These are phyloP conservation scores for Pionites leucogaster DNA, from an alignment of 2,113 vertebrate genomes.

Conservation along the genomic window DNA sequence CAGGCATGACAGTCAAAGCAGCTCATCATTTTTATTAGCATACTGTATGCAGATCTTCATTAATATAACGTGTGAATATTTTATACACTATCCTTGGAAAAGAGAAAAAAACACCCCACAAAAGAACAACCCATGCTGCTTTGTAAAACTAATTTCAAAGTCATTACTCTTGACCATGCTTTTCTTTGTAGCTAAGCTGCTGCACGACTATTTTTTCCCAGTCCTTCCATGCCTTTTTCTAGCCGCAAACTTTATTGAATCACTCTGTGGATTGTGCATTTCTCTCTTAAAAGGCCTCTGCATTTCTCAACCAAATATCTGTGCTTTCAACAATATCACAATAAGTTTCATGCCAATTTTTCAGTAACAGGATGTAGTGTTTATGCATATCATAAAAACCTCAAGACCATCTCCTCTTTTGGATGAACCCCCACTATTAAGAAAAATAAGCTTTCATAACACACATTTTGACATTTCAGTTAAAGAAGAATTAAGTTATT, in stretches of 20 bases:
- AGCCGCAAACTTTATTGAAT: constrained; percentile 28
- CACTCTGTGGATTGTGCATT: background rate
- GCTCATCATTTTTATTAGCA: background rate
- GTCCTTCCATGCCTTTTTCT: background rate
- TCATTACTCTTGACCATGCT: background rate
- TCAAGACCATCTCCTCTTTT: background rate
- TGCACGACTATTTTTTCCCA: constrained; percentile 1
- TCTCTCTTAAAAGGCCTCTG: constrained; percentile 15
- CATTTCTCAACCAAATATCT: constrained; percentile 32
- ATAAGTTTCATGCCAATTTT: background rate
- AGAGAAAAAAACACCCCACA: background rate
- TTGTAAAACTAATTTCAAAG: constrained; percentile 2
- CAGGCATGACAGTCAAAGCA: background rate
- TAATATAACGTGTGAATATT: background rate
- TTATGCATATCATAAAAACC: background rate
- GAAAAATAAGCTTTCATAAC: background rate
- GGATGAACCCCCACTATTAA: background rate
- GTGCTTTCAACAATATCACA: background rate
- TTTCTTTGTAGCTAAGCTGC: constrained; percentile 15
- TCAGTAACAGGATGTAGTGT: background rate
- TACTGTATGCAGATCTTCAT: background rate
- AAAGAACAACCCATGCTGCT: background rate
- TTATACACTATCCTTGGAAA: background rate
- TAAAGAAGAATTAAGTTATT: background rate
- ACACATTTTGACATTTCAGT: background rate